A percentile compares a stretch with the other conserved stretches of the same genome.
Evolutionary conservation across 1,140 invertebrate genomes (phyloP).

Genomic region (Daktulosphaira vitifoliae): DNA sequence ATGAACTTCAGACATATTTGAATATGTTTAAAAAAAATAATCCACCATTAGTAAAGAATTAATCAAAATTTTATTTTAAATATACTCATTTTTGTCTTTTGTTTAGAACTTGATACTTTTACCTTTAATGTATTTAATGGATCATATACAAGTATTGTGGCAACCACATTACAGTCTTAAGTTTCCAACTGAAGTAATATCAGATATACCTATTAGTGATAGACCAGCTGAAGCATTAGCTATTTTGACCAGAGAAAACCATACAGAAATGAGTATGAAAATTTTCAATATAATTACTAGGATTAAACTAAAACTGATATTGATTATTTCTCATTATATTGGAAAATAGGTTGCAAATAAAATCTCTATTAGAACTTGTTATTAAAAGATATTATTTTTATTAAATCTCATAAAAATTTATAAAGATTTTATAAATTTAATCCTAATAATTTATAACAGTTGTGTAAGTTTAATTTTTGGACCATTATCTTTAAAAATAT

Average conservation of each 20-base stretch:
- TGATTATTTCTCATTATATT: no score
- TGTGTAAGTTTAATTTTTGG: no score
- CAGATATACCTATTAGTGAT: slow-evolving; percentile 23
- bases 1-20: slow-evolving; percentile 49
- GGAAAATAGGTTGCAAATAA: no score
- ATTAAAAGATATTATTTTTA: no score
- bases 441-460: no score
- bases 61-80: slow-evolving; percentile 7
- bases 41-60: slow-evolving; percentile 45
- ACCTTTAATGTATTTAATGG: slow-evolving; percentile 47
- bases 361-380: no score
- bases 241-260: slow-evolving; percentile 36
- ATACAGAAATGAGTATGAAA: slow-evolving; percentile 25
- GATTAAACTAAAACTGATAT: no score
- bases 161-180: slow-evolving; percentile 52
- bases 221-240: slow-evolving; percentile 39
- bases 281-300: no score
- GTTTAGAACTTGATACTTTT: slow-evolving; percentile 44
- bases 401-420: no score
- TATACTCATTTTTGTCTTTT: slow-evolving; percentile 31
- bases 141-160: slow-evolving; percentile 41
- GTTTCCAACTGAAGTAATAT: slow-evolving; percentile 45
- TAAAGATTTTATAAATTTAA: no score
- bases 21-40: slow-evolving; percentile 48
- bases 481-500: no score